A percentile compares a stretch with the other conserved stretches of the same genome.
phyloP scores from a whole-genome alignment of 1,140 invertebrate genomes.

The Atopsyche davidsoni region DNA sequence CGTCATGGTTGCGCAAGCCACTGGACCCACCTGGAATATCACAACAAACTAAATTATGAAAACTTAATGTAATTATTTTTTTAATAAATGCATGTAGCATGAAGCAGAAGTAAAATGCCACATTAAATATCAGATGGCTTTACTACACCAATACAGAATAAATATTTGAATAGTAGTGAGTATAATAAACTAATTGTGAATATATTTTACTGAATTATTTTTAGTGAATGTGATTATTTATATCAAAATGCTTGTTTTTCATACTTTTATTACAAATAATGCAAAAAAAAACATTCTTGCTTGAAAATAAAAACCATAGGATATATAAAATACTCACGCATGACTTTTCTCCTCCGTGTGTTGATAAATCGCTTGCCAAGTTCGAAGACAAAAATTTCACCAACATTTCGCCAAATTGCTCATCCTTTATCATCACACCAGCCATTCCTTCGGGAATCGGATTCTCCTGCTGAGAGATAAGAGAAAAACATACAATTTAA shows the following conservation, averaged over 20 bases:
- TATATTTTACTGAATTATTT: no score
- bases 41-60: neutral
- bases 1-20: conserved; percentile 65
- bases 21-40: conserved; percentile 65
- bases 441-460: conserved; percentile 22
- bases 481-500: no score
- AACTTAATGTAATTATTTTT: neutral
- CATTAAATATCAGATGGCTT: neutral
- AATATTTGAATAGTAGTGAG: no score
- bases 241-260: no score
- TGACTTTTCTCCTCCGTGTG: conserved; percentile 17
- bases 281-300: no score
- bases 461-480: conserved; percentile 17
- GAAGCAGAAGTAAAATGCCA: neutral
- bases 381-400: conserved; percentile 28
- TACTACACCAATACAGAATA: no score
- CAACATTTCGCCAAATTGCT: conserved; percentile 25
- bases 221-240: no score
- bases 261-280: no score
- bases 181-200: no score
- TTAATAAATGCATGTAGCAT: neutral
- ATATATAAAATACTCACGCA: conserved; percentile 17
- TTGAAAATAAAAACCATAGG: no score
- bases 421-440: conserved; percentile 21
- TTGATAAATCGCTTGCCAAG: conserved; percentile 19